Evolutionary conservation across 2,888 invertebrate species (phyloP).

Genomic region (Sycophila texana): DNA sequence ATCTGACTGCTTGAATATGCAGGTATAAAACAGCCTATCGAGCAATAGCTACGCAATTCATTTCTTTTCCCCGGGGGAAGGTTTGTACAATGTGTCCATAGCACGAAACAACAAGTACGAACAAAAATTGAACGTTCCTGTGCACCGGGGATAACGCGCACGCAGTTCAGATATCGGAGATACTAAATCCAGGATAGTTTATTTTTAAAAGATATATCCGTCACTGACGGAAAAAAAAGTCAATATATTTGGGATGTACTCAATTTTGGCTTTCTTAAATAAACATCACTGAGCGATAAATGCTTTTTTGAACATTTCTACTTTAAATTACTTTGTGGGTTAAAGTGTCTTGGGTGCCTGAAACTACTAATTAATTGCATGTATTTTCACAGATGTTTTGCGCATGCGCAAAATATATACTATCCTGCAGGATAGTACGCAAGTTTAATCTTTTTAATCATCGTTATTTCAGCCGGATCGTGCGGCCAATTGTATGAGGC

Average conservation of each 20-base stretch:
- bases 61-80: conserved; percentile 38
- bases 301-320: neutral
- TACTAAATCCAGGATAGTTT: conserved; percentile 46
- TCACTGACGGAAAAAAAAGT: neutral
- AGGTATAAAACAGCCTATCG: conserved; percentile 1
- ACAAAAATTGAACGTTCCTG: neutral
- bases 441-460: conserved; percentile 40
- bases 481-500: neutral
- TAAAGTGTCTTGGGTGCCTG: conserved; percentile 12
- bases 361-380: conserved; percentile 41
- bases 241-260: neutral
- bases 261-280: neutral
- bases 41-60: conserved; percentile 29
- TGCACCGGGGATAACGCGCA: neutral
- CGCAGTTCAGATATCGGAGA: conserved; percentile 38
- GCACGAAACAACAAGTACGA: neutral
- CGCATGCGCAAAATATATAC: no score
- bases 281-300: conserved; percentile 37
- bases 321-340: conserved; percentile 33
- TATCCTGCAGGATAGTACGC: no score
- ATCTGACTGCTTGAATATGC: neutral
- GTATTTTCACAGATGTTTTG: neutral
- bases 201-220: conserved; percentile 41
- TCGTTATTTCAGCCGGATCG: conserved; percentile 1
- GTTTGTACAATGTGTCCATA: neutral